These are phyloP conservation scores for Himalopsyche tibetana DNA, from an alignment of 2,888 invertebrate species.

Conservation along the genomic window DNA sequence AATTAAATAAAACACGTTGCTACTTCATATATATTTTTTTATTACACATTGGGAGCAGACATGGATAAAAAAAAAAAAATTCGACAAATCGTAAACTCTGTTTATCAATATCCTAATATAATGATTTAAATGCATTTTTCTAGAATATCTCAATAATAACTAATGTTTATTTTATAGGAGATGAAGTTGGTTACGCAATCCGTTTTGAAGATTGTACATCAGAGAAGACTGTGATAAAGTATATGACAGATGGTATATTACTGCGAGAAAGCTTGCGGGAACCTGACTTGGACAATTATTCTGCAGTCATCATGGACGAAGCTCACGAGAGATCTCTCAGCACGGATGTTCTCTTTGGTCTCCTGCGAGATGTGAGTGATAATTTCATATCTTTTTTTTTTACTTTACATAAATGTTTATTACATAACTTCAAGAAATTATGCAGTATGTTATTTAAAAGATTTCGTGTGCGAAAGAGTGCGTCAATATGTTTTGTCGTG, in stretches of 20 bases:
- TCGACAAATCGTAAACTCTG: too few species aligned
- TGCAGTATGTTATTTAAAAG: background rate
- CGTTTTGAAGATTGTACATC: conserved; percentile 99
- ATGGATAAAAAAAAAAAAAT: too few species aligned
- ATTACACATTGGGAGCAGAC: too few species aligned
- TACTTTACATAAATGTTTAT: background rate
- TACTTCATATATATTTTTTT: too few species aligned
- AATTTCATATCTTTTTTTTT: conserved; percentile 11
- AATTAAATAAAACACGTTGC: too few species aligned
- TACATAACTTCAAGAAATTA: background rate
- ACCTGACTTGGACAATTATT: conserved; percentile 97
- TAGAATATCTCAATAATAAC: too few species aligned
- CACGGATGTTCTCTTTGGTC: conserved; percentile 98
- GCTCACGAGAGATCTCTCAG: conserved; percentile 98
- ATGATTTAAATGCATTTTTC: too few species aligned
- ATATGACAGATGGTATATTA: conserved; percentile 99
- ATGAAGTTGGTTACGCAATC: conserved; percentile 98
- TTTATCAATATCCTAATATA: too few species aligned
- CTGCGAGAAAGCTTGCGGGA: conserved; percentile 96
- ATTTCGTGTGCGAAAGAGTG: too few species aligned
- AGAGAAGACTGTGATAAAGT: conserved; percentile 94
- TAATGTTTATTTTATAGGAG: conserved; percentile 73
- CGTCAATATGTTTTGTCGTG: too few species aligned
- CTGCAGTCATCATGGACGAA: conserved; percentile 99
- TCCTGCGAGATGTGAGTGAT: conserved; percentile 89